Evolutionary conservation across 2,888 invertebrate genomes (phyloP).

Genomic region (Serrognathus titanus): DNA sequence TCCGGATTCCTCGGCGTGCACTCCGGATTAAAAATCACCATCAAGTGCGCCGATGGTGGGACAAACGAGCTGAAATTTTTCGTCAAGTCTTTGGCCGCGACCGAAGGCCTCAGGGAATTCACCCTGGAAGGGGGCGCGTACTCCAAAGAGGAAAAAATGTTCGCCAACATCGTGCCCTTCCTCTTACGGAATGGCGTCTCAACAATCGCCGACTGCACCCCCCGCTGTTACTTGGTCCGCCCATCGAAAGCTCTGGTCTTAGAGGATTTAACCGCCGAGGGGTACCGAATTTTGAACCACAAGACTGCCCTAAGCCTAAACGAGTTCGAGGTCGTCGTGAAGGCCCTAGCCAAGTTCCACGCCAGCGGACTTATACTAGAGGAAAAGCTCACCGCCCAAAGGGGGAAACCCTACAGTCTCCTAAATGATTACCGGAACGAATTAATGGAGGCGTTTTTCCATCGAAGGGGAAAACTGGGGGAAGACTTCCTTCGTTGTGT

Average conservation of each 20-base stretch:
- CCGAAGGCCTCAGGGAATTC: constrained; percentile 52
- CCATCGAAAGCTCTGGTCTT: constrained; percentile 39
- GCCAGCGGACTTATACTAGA: constrained; percentile 43
- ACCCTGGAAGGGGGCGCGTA: constrained; percentile 50
- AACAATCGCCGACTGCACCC: constrained; percentile 34
- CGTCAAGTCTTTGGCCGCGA: constrained; percentile 58
- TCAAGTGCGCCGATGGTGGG: constrained; percentile 19
- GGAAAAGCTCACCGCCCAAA: constrained; percentile 20
- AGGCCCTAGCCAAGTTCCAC: constrained; percentile 34
- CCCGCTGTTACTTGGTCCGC: constrained; percentile 39
- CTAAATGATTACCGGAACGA: constrained; percentile 31
- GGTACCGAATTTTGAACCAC: constrained; percentile 30
- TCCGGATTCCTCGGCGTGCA: constrained; percentile 27
- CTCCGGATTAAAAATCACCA: constrained; percentile 16
- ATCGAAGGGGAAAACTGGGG: constrained; percentile 31
- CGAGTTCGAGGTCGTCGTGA: constrained; percentile 27
- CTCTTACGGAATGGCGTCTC: constrained; percentile 36
- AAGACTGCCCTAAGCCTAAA: constrained; percentile 24
- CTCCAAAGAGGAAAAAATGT: constrained; percentile 51
- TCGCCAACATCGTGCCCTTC: constrained; percentile 46
- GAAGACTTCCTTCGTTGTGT: too few species aligned
- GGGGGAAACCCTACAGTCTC: constrained; percentile 21
- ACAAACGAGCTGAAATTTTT: constrained; percentile 50
- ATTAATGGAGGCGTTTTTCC: constrained; percentile 47
- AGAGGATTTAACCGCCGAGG: constrained; percentile 39